These are phyloP conservation scores for Rhizoglyphus robini DNA, from an alignment of 1,140 invertebrate genomes.

Conservation along the genomic window DNA sequence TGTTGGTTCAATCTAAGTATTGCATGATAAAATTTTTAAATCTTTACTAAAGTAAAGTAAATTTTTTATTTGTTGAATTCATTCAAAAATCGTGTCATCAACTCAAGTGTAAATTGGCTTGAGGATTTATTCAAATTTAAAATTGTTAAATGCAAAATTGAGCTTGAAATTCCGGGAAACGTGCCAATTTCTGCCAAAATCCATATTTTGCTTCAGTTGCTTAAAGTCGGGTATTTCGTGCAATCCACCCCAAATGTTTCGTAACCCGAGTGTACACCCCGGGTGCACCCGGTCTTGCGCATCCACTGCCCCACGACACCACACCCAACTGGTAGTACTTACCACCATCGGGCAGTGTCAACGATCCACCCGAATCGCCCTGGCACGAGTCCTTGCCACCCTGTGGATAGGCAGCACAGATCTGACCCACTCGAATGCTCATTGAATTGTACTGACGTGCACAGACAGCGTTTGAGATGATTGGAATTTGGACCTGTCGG, in stretches of 20 bases:
- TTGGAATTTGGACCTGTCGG: slow-evolving; percentile 27
- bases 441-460: slow-evolving; percentile 19
- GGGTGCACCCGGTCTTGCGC: slow-evolving; percentile 47
- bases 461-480: slow-evolving; percentile 30
- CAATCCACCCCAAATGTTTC: slow-evolving; percentile 45
- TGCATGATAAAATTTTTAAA: too few relatives aligned
- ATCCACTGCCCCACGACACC: slow-evolving; percentile 58
- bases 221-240: neutral
- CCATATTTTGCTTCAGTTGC: too few relatives aligned
- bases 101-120: too few relatives aligned
- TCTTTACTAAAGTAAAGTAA: too few relatives aligned
- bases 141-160: too few relatives aligned
- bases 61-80: too few relatives aligned
- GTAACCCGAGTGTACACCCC: slow-evolving; percentile 55
- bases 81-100: too few relatives aligned
- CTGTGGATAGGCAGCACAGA: slow-evolving; percentile 32
- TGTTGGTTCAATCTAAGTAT: too few relatives aligned
- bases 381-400: slow-evolving; percentile 32
- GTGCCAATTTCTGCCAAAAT: too few relatives aligned
- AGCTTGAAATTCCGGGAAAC: too few relatives aligned
- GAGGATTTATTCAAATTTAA: too few relatives aligned
- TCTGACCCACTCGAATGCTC: slow-evolving; percentile 29
- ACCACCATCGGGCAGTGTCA: slow-evolving; percentile 29
- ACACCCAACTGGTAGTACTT: slow-evolving; percentile 48
- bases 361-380: slow-evolving; percentile 31